phyloP scores from a whole-genome alignment of 2,888 invertebrate genomes.

The Mimumesa dahlbomi region DNA sequence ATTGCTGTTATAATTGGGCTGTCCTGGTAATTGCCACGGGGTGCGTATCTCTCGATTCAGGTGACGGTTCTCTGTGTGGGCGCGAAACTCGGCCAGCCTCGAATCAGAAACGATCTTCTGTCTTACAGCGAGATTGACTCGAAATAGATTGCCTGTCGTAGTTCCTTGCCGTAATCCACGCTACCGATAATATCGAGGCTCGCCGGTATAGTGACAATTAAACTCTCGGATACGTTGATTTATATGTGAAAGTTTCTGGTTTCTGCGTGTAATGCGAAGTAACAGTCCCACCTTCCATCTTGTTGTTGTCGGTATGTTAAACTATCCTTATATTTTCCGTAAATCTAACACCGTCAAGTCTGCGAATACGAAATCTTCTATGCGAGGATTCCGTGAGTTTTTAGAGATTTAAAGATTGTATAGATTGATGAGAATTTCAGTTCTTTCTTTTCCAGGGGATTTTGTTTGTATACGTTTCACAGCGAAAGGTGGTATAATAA shows the following conservation, averaged over 20 bases:
- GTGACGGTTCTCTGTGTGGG: conserved; percentile 36
- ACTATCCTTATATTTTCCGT: too few species aligned
- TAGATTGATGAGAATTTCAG: too few species aligned
- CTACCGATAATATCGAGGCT: conserved; percentile 15
- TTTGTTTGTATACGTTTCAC: too few species aligned
- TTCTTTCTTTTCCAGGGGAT: too few species aligned
- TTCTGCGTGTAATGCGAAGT: too few species aligned
- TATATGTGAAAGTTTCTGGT: background rate
- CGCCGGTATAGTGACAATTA: conserved; percentile 16
- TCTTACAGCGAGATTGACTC: conserved; percentile 18
- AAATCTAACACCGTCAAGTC: too few species aligned
- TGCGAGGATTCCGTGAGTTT: too few species aligned
- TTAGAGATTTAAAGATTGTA: too few species aligned
- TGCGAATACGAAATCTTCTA: too few species aligned
- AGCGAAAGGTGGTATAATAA: too few species aligned
- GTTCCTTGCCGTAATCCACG: conserved; percentile 12
- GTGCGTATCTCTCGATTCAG: conserved; percentile 35
- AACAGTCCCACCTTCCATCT: too few species aligned
- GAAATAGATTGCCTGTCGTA: conserved; percentile 28
- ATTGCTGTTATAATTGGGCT: conserved; percentile 14
- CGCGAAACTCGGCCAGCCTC: conserved; percentile 17
- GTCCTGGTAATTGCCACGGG: conserved; percentile 23
- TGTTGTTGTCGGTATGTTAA: too few species aligned
- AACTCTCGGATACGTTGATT: conserved; percentile 10
- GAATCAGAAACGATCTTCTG: conserved; percentile 24